These are phyloP conservation scores for Lontra canadensis DNA, from an alignment of 2,113 vertebrate genomes.

Conservation along the genomic window DNA sequence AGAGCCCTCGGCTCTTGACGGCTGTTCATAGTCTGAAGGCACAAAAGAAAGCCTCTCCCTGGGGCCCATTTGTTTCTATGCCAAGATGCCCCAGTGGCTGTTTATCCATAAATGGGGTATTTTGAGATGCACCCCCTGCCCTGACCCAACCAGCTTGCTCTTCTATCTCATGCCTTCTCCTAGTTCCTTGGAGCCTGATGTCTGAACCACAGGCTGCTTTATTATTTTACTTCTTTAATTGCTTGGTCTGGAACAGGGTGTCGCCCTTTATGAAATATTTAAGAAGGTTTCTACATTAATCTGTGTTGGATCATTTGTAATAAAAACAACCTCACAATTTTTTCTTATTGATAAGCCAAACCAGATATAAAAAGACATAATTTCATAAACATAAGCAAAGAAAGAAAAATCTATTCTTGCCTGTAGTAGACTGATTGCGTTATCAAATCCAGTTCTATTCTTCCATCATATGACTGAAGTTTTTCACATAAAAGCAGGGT, in stretches of 20 bases:
- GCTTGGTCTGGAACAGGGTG: neutral
- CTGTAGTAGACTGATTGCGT: neutral
- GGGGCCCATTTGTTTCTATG: neutral
- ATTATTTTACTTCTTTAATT: neutral
- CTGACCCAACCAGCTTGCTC: neutral
- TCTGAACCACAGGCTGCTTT: neutral
- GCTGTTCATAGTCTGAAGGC: neutral
- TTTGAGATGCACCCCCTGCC: neutral
- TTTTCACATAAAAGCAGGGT: neutral
- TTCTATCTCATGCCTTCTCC: neutral
- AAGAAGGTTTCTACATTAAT: neutral
- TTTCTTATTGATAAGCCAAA: neutral
- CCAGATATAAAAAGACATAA: neutral
- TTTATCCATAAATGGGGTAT: neutral
- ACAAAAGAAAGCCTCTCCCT: slow-evolving; percentile 32
- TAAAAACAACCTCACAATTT: neutral
- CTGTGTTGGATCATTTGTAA: neutral
- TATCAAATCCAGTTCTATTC: neutral
- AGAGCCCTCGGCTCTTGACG: neutral
- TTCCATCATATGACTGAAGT: neutral
- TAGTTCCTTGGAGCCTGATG: neutral
- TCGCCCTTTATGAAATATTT: neutral
- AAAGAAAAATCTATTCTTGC: neutral
- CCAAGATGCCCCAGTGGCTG: neutral
- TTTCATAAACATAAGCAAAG: neutral